Percentiles rank a stretch among this genome's conserved stretches.
These are phyloP conservation scores for Conops quadrifasciatus DNA, from an alignment of 2,888 invertebrate species.

Conservation along the genomic window DNA sequence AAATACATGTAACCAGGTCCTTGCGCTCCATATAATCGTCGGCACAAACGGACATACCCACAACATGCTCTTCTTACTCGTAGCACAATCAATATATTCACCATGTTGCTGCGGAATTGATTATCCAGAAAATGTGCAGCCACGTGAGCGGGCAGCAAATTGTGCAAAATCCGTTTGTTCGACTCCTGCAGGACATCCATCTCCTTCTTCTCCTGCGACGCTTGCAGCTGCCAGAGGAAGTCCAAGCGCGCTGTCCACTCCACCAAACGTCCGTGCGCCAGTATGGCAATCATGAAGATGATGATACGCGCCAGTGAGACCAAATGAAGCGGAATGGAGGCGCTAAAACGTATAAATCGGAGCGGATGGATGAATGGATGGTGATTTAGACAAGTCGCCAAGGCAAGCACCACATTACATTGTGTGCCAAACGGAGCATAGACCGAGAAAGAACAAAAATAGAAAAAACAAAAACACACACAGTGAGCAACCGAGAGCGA, in stretches of 20 bases:
- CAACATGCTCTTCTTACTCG: not conserved
- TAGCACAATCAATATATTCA: conserved; percentile 59
- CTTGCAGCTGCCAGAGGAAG: conserved; percentile 85
- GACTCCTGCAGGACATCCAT: conserved; percentile 93
- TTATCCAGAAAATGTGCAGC: conserved; percentile 92
- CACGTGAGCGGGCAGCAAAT: conserved; percentile 89
- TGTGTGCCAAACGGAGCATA: conserved; percentile 2
- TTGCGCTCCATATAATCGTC: not conserved
- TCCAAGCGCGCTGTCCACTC: conserved; percentile 91
- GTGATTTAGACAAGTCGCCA: not conserved
- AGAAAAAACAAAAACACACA: not conserved
- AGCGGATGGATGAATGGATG: not conserved
- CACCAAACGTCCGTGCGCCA: conserved; percentile 82
- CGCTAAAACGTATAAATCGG: conserved; percentile 61
- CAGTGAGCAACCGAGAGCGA: not conserved
- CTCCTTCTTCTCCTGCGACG: conserved; percentile 88
- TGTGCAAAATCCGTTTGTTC: conserved; percentile 87
- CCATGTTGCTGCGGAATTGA: conserved; percentile 88
- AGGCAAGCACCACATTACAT: conserved; percentile 16
- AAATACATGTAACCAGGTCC: not conserved
- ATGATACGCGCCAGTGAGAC: conserved; percentile 81
- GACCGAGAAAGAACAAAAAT: conserved; percentile 7
- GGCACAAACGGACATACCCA: conserved; percentile 11
- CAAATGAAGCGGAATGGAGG: conserved; percentile 80
- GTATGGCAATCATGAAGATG: conserved; percentile 82